A percentile compares a stretch with the other conserved stretches of the same genome.
Evolutionary conservation across 2,113 vertebrate species (phyloP).

Genomic region (Rhea pennata): DNA sequence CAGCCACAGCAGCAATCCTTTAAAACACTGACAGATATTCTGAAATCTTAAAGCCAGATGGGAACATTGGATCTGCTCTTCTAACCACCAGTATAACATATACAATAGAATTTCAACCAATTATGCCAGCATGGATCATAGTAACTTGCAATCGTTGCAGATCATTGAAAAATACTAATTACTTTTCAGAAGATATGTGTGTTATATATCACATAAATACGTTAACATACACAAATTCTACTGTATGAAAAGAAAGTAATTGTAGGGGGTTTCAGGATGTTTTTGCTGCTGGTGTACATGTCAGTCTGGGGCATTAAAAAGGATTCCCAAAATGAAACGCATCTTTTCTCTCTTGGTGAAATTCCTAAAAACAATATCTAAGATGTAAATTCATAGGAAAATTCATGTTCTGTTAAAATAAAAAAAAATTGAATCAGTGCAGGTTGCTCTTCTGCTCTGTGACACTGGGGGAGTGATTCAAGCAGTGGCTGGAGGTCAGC

Average conservation of each 20-base stretch:
- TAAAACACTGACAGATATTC: neutral
- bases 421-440: neutral
- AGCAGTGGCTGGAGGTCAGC: neutral
- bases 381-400: neutral
- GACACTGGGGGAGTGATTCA: neutral
- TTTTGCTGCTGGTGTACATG: neutral
- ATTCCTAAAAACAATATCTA: neutral
- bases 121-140: conserved; percentile 45
- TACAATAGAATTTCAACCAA: conserved; percentile 45
- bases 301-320: conserved; percentile 10
- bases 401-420: neutral
- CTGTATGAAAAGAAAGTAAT: conserved; percentile 9
- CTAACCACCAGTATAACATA: neutral
- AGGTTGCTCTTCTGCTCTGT: neutral
- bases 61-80: neutral
- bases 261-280: neutral
- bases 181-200: conserved; percentile 43
- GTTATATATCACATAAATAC: conserved; percentile 38
- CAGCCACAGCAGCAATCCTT: neutral
- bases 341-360: neutral
- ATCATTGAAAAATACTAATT: conserved; percentile 59
- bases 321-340: neutral
- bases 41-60: conserved; percentile 26
- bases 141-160: conserved; percentile 32
- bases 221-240: conserved; percentile 38